Conservation (phyloP, 2,888 invertebrate genomes). For the Agrotis clavis region DNA sequence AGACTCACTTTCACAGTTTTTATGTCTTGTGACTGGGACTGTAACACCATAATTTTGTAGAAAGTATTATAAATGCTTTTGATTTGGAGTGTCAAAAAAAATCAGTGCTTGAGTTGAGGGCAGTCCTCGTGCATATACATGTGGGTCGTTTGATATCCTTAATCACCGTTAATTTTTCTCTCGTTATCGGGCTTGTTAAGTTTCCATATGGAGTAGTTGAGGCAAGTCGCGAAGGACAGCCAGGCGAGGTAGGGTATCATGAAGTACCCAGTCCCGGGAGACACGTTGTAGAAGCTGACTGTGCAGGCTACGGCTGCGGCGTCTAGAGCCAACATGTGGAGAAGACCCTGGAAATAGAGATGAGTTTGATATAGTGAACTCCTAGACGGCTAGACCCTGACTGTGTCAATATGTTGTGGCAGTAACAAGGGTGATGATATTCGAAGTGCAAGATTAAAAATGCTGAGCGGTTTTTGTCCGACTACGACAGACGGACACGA, state of each 20-base stretch:
- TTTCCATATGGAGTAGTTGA: conserved; percentile 83
- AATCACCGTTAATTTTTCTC: conserved; percentile 36
- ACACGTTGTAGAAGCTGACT: conserved; percentile 75
- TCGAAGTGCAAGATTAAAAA: too few species aligned
- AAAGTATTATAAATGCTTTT: too few species aligned
- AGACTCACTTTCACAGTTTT: too few species aligned
- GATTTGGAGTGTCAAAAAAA: too few species aligned
- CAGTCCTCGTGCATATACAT: background rate
- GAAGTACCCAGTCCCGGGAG: conserved; percentile 76
- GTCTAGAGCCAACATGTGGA: conserved; percentile 80
- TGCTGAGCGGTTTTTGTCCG: too few species aligned
- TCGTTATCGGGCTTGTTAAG: conserved; percentile 35
- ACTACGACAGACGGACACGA: too few species aligned
- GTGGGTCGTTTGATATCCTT: conserved; percentile 4
- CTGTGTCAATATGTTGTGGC: too few species aligned
- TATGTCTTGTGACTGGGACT: too few species aligned
- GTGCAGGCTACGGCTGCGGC: conserved; percentile 80
- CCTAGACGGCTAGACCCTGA: too few species aligned
- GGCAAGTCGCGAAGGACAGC: conserved; percentile 80
- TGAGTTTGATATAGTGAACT: background rate
- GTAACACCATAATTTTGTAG: too few species aligned
- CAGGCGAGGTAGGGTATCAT: conserved; percentile 84
- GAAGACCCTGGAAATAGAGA: conserved; percentile 77
- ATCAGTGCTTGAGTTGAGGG: background rate
- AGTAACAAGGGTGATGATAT: too few species aligned